phyloP scores from a whole-genome alignment of 2,113 vertebrate species.

The Trachemys scripta region DNA sequence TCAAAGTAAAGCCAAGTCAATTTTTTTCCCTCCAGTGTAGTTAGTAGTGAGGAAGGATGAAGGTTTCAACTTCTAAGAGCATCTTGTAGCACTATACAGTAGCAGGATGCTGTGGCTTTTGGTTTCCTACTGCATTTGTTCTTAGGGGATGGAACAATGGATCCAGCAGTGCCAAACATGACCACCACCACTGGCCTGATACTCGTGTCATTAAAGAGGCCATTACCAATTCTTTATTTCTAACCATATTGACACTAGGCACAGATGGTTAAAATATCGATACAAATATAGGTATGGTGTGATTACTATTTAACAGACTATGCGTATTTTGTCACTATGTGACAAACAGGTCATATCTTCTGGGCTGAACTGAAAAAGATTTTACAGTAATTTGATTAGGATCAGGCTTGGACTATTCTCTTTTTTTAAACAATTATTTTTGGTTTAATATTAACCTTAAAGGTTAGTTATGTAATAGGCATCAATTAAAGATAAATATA shows the following conservation, averaged over 20 bases:
- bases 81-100: neutral
- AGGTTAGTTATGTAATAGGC: neutral
- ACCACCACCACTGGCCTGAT: neutral
- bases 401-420: neutral
- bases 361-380: neutral
- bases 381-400: neutral
- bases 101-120: neutral
- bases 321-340: neutral
- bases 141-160: neutral
- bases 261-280: neutral
- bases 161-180: neutral
- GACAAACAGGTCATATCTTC: neutral
- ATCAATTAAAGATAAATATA: neutral
- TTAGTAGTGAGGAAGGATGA: neutral
- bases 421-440: neutral
- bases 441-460: neutral
- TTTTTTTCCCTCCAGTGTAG: neutral
- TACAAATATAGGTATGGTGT: fast-evolving
- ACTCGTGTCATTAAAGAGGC: neutral
- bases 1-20: neutral
- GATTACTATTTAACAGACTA: neutral
- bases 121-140: neutral
- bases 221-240: neutral
- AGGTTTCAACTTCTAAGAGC: neutral
- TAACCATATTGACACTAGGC: neutral